Evolutionary conservation across 2,888 invertebrate species (phyloP).

Genomic region (Nasonovia ribisnigri): DNA sequence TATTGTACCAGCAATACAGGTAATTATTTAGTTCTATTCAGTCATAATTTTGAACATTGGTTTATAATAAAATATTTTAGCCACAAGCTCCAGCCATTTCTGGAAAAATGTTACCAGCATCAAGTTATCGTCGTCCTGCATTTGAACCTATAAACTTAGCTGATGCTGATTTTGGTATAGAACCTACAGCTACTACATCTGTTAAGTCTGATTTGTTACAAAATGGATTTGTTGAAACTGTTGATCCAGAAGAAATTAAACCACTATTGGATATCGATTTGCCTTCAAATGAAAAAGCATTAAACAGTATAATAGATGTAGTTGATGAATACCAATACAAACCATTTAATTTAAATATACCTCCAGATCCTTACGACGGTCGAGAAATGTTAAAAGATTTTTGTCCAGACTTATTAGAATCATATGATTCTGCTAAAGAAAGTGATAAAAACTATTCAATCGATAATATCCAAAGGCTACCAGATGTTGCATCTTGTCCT

Average conservation of each 20-base stretch:
- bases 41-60: conserved; percentile 30
- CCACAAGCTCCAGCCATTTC: not conserved
- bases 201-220: conserved; percentile 21
- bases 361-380: not conserved
- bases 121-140: conserved; percentile 68
- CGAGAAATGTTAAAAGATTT: conserved; percentile 60
- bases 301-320: conserved; percentile 27
- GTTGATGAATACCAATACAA: conserved; percentile 57
- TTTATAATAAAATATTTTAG: conserved; percentile 30
- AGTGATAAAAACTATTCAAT: conserved; percentile 48
- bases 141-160: conserved; percentile 69
- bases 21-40: conserved; percentile 13
- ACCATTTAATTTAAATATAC: conserved; percentile 45
- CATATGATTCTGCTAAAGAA: conserved; percentile 60
- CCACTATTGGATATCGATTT: conserved; percentile 52
- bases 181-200: conserved; percentile 8
- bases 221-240: conserved; percentile 39
- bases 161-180: conserved; percentile 69
- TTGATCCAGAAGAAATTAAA: conserved; percentile 27
- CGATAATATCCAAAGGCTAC: conserved; percentile 39
- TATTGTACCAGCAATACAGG: conserved; percentile 21
- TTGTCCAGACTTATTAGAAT: conserved; percentile 65
- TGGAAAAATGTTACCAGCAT: conserved; percentile 66
- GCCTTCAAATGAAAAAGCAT: conserved; percentile 21
- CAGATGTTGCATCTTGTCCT: conserved; percentile 52